Evolutionary conservation across 2,797 vertebrate species (phyloP), one percentile per base, ranked within the genome.

Genomic region (Picus viridis): DNA sequence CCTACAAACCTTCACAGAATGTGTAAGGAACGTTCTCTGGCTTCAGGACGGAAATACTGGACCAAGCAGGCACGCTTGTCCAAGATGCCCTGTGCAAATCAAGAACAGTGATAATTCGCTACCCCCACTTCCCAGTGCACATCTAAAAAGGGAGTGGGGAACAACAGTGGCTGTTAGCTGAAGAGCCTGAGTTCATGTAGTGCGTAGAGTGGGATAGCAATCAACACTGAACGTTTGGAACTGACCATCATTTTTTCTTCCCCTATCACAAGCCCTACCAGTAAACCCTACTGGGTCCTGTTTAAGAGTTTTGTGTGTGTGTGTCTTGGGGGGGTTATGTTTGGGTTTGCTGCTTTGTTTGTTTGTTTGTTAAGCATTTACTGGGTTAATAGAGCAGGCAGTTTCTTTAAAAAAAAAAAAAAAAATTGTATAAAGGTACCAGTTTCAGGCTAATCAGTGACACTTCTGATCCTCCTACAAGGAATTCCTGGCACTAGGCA

Each of bases 191-290:
- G 8, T 53, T 45, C 18, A 27, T 2, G 9, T 6, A 57, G 23
- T 1, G 0, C 26, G 72, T 6, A 4, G 47, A 27, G 1, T 5
- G 22, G 15, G 26, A 32, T 0, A 57, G 43, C 82, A 84, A 41
- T 27, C 53, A 70, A 65, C 11, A 32, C 4, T 5, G 9, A 78
- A 51, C 1, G 7, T 18, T n/a, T 59, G 16, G 7, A 77, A 88
- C 32, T 8, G 19, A 41, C 8, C 4, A 2, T 3, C 4, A 10
- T 10, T 24, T 23, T 22, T 2, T 2, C 0, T 8, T 14, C 1
- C 1, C 8, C 32, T 16, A 39, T 9, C 24, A 73, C n/a, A 26
- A 80, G 41, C 17, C 39, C 54, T 62, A 12, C 6, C 23, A 29
- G 17, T 4, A 16, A 82, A 51, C 62, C 39, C n/a, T 45, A 18